phyloP scores from a whole-genome alignment of 2,888 invertebrate species.

The Nineta flava region DNA sequence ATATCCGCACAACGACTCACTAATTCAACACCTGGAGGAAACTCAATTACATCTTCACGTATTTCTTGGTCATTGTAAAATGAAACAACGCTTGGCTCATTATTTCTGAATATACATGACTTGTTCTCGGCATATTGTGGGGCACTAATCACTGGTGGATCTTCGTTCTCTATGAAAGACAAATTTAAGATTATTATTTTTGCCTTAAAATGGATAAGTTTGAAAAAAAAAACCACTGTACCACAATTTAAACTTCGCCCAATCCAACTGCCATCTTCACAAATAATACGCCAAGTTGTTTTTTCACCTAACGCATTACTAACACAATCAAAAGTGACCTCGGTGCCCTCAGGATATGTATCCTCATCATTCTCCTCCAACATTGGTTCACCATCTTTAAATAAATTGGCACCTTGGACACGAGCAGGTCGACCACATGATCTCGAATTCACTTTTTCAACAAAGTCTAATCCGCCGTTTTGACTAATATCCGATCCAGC shows the following conservation, averaged over 20 bases:
- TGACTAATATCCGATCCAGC: slow-evolving; percentile 29
- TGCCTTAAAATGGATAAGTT: neutral
- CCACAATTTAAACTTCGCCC: slow-evolving; percentile 67
- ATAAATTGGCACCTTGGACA: slow-evolving; percentile 63
- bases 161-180: slow-evolving; percentile 21
- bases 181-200: neutral
- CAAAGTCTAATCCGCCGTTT: slow-evolving; percentile 41
- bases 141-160: slow-evolving; percentile 1
- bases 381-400: slow-evolving; percentile 52
- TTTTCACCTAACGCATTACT: slow-evolving; percentile 67
- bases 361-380: slow-evolving; percentile 46
- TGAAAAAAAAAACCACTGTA: slow-evolving; percentile 25
- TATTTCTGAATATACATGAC: slow-evolving; percentile 59
- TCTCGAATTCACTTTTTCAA: slow-evolving; percentile 29
- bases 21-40: slow-evolving; percentile 49
- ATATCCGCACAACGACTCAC: slow-evolving; percentile 61
- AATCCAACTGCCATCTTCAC: slow-evolving; percentile 73
- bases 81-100: slow-evolving; percentile 63
- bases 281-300: slow-evolving; percentile 71
- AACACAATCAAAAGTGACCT: slow-evolving; percentile 71
- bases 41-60: slow-evolving; percentile 58
- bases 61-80: slow-evolving; percentile 69
- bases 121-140: slow-evolving; percentile 33
- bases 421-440: slow-evolving; percentile 53
- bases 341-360: slow-evolving; percentile 64